These are phyloP conservation scores for Mythimna lalbum DNA, from an alignment of 2,888 invertebrate species.

Conservation along the genomic window DNA sequence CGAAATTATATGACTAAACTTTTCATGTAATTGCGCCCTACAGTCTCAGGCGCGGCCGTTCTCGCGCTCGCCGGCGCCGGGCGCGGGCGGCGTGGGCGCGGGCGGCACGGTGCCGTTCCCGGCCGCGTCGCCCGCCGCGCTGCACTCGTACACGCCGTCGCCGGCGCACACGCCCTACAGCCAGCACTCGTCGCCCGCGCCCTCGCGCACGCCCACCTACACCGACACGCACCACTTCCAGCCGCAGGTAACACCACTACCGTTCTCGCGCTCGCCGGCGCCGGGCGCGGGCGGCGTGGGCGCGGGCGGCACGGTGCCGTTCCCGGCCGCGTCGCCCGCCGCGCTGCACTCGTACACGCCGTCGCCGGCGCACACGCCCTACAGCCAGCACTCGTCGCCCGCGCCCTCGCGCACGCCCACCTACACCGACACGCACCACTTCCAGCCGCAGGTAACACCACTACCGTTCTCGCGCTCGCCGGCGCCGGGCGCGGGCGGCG, in stretches of 20 bases:
- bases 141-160: constrained; percentile 82
- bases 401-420: constrained; percentile 77
- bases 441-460: constrained; percentile 47
- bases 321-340: constrained; percentile 82
- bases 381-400: constrained; percentile 83
- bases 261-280: too few species aligned
- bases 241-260: constrained; percentile 36
- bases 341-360: constrained; percentile 27
- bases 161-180: constrained; percentile 87
- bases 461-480: too few species aligned
- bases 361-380: background rate
- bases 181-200: constrained; percentile 86
- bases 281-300: too few species aligned
- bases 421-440: constrained; percentile 70
- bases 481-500: too few species aligned
- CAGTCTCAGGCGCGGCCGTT: constrained; percentile 73
- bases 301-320: too few species aligned
- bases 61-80: constrained; percentile 79
- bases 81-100: constrained; percentile 51
- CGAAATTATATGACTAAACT: too few species aligned
- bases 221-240: constrained; percentile 66
- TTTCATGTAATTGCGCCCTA: too few species aligned
- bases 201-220: constrained; percentile 75
- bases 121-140: constrained; percentile 77
- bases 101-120: constrained; percentile 75